Evolutionary conservation across 2,888 invertebrate genomes (phyloP).

Genomic region (Amblyjoppa fuscipennis): DNA sequence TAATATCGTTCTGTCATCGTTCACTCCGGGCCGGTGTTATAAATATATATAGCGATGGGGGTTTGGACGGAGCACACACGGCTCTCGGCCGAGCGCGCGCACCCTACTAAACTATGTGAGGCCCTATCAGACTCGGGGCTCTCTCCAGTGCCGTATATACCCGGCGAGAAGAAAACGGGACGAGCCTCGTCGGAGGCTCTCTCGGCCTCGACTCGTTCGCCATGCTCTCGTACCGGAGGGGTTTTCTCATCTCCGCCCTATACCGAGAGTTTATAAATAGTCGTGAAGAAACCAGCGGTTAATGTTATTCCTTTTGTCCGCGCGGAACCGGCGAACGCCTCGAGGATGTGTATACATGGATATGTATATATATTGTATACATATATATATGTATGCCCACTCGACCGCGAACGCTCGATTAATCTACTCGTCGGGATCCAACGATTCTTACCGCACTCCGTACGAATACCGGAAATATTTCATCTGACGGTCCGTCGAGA

Average conservation of each 20-base stretch:
- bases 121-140: constrained; percentile 64
- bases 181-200: constrained; percentile 48
- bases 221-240: constrained; percentile 63
- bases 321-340: constrained; percentile 33
- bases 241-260: constrained; percentile 67
- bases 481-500: neutral
- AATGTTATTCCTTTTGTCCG: constrained; percentile 52
- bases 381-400: constrained; percentile 19
- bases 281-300: constrained; percentile 64
- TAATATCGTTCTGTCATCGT: constrained; percentile 54
- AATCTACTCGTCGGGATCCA: constrained; percentile 43
- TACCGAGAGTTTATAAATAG: constrained; percentile 67
- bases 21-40: neutral
- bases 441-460: constrained; percentile 21
- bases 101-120: constrained; percentile 79
- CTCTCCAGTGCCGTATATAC: constrained; percentile 72
- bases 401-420: constrained; percentile 59
- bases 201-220: constrained; percentile 66
- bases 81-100: constrained; percentile 77
- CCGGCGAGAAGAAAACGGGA: constrained; percentile 39
- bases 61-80: constrained; percentile 56
- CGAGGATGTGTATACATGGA: neutral
- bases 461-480: constrained; percentile 1
- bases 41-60: constrained; percentile 26
- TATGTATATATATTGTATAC: neutral